Percentiles rank a stretch among this genome's conserved stretches.
phyloP scores from a whole-genome alignment of 2,113 vertebrate species.

The Bos javanicus region DNA sequence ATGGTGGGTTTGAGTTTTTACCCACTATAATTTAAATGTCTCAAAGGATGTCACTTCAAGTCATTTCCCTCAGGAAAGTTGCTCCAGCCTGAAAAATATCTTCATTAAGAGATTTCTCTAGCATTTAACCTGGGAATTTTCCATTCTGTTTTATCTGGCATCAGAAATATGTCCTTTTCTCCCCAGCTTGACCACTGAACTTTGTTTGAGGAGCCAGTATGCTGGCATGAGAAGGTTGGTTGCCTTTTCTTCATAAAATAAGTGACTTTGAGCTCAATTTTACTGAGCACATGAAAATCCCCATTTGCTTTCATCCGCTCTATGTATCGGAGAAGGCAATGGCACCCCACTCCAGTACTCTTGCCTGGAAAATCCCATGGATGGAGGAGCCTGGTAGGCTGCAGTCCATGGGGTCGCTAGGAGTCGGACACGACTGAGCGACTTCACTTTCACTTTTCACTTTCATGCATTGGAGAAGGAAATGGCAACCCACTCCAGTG shows the following conservation, averaged over 20 bases:
- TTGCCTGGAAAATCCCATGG: too few relatives aligned
- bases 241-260: not conserved
- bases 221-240: not conserved
- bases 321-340: not conserved
- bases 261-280: not conserved
- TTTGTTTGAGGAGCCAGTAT: not conserved
- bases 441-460: too few relatives aligned
- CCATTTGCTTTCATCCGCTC: not conserved
- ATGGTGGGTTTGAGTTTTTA: conserved; percentile 34
- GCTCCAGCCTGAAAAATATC: conserved; percentile 33
- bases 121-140: conserved; percentile 13
- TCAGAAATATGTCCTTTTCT: not conserved
- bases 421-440: too few relatives aligned
- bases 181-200: not conserved
- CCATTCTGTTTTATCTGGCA: not conserved
- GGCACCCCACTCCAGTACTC: too few relatives aligned
- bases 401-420: too few relatives aligned
- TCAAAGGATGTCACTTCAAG: conserved; percentile 42
- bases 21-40: conserved; percentile 57
- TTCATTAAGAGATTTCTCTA: conserved; percentile 30
- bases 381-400: too few relatives aligned
- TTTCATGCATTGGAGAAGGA: too few relatives aligned
- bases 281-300: not conserved
- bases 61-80: not conserved
- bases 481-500: too few relatives aligned